These are phyloP conservation scores for Connochaetes taurinus DNA, from an alignment of 2,113 vertebrate species.

Conservation along the genomic window DNA sequence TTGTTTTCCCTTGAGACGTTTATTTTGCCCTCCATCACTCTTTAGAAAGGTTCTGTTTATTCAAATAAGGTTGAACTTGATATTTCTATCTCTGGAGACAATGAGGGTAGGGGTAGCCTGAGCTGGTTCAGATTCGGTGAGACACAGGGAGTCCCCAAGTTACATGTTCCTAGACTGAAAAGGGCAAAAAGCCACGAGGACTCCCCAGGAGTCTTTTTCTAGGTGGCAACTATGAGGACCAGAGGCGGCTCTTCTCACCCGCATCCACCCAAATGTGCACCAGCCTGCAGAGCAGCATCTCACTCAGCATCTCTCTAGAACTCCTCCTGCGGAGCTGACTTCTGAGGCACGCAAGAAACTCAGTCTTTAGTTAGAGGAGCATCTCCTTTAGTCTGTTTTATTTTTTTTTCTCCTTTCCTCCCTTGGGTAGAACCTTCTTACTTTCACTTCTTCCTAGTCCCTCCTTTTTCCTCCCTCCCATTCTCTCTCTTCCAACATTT, in stretches of 20 bases:
- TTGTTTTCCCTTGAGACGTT: neutral
- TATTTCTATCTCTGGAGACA: neutral
- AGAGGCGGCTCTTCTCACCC: neutral
- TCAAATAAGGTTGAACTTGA: neutral
- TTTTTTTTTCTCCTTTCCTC: neutral
- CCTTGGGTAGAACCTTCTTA: neutral
- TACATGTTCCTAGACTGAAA: neutral
- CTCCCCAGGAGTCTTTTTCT: neutral
- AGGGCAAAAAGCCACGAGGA: neutral
- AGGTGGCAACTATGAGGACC: neutral
- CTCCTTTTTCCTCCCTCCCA: neutral
- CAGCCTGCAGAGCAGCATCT: accelerated
- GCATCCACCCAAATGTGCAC: neutral
- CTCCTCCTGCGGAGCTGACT: neutral
- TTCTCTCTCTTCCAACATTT: neutral
- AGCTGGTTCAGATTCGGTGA: neutral
- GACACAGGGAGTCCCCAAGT: neutral
- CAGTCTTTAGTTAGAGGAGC: neutral
- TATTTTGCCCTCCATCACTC: neutral
- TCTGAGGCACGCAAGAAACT: neutral
- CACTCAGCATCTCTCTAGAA: neutral
- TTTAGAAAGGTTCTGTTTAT: neutral
- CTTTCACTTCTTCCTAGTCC: neutral
- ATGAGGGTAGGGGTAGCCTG: neutral
- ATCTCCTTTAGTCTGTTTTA: neutral